Evolutionary conservation across 2,888 invertebrate species (phyloP), one percentile per base, ranked within the genome.

Genomic region (Sinodicranocentrus sp.): DNA sequence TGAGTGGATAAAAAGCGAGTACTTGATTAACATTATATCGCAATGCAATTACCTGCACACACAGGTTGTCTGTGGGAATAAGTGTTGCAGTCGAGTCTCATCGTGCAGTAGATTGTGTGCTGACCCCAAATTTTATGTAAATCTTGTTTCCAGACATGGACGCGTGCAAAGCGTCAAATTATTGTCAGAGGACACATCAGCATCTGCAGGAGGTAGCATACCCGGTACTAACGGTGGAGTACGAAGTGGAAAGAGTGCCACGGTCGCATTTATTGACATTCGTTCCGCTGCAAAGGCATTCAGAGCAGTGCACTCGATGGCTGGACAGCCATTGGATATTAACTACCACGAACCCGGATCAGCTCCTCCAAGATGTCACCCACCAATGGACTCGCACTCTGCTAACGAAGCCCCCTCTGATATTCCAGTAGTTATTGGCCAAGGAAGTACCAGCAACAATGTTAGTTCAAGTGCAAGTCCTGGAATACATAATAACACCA

Each of bases 101-200:
- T 23, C 15, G 23, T 17, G 43, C 1, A 21, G 3, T 57, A 5
- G 26, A 39, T 21, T 57, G 25, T n/a, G 25, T 39, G 57, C 39
- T 57, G 21, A n/a, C 73, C 52, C 8, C 65, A 25, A 19, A 10
- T 54, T n/a, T n/a, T n/a, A 43, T 68, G 59, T 72, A 44, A 82
- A 68, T 85, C 84, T 86, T 83, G 87, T 90, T 93, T 93, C 79
- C 93, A 97, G 97, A 93, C 97, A 97, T 96, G 97, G 97, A 93
- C 96, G 96, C 93, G 97, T 97, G 93, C 97, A 97, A 93, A 97
- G 96, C 94, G 96, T 97, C 93, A 97, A 96, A 93, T 93, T 97
- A 92, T 93, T 97, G 93, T 94, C 95, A 90, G 92, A 88, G 77
- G 88, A 88, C 57, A 82, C 91, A 88, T 91, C 89, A 90, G 90